These are phyloP conservation scores for Anser brachyrhynchus DNA, from an alignment of 2,113 vertebrate species.

Conservation along the genomic window DNA sequence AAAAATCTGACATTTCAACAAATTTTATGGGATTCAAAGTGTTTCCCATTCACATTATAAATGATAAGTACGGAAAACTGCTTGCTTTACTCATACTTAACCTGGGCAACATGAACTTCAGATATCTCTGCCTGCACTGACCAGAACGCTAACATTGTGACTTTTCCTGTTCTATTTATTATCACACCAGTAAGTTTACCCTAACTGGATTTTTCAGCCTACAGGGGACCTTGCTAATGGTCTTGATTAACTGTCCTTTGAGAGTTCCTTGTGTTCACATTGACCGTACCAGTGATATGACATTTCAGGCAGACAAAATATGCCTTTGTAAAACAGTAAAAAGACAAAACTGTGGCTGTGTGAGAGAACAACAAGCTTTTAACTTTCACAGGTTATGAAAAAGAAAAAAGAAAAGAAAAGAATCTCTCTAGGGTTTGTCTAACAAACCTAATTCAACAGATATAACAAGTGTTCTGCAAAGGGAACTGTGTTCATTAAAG, in stretches of 20 bases:
- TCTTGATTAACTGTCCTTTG: neutral
- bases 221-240: neutral
- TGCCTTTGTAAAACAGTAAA: neutral
- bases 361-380: neutral
- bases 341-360: neutral
- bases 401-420: neutral
- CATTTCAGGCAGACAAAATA: conserved; percentile 9
- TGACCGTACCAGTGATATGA: neutral
- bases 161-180: neutral
- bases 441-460: conserved; percentile 41
- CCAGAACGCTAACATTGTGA: neutral
- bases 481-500: neutral
- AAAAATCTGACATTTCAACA: neutral
- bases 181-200: neutral
- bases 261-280: neutral
- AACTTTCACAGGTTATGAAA: neutral
- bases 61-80: neutral
- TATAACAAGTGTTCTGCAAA: neutral
- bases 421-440: neutral
- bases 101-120: neutral
- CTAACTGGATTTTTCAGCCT: neutral
- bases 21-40: neutral
- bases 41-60: neutral
- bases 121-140: neutral
- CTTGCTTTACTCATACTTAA: neutral